Percentiles rank a stretch among this genome's conserved stretches.
These are phyloP conservation scores for Caerostris extrusa DNA, from an alignment of 1,140 invertebrate species.

Conservation along the genomic window DNA sequence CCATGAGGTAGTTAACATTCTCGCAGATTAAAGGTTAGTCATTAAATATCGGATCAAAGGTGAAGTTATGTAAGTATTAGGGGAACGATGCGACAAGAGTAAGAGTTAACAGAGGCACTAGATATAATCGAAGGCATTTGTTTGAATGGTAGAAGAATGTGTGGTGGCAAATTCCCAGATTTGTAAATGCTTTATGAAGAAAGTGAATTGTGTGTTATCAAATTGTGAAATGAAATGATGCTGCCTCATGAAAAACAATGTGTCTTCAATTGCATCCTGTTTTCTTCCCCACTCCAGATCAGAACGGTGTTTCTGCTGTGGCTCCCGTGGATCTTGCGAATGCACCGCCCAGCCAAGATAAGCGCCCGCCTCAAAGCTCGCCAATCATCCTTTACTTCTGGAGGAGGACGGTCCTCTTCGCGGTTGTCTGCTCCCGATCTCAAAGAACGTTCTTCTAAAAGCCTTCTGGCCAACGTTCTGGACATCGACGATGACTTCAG, in stretches of 20 bases:
- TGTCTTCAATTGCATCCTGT: slow-evolving; percentile 56
- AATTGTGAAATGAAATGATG: slow-evolving; percentile 39
- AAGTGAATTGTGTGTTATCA: not conserved
- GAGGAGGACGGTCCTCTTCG: slow-evolving; percentile 85
- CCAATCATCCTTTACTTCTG: not conserved
- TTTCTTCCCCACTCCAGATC: slow-evolving; percentile 85
- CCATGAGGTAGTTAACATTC: too few relatives aligned
- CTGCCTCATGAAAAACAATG: slow-evolving; percentile 38
- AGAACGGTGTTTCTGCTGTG: slow-evolving; percentile 95
- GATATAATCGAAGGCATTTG: slow-evolving; percentile 7
- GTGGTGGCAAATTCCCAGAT: slow-evolving; percentile 2
- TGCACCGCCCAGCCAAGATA: slow-evolving; percentile 96
- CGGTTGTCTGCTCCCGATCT: slow-evolving; percentile 89
- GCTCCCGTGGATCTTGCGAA: slow-evolving; percentile 96
- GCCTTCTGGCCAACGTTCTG: slow-evolving; percentile 95
- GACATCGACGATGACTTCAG: slow-evolving; percentile 97
- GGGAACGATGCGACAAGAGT: too few relatives aligned
- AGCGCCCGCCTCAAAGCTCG: slow-evolving; percentile 82
- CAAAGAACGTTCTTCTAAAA: slow-evolving; percentile 95
- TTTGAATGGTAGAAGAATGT: slow-evolving; percentile 43
- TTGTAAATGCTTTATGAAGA: slow-evolving; percentile 21
- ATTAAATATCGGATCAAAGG: too few relatives aligned
- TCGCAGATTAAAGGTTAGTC: too few relatives aligned
- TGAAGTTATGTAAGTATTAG: too few relatives aligned
- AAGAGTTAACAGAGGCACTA: not conserved